Conservation (phyloP, 2,888 invertebrate genomes). For the Slavum lentiscoides region DNA sequence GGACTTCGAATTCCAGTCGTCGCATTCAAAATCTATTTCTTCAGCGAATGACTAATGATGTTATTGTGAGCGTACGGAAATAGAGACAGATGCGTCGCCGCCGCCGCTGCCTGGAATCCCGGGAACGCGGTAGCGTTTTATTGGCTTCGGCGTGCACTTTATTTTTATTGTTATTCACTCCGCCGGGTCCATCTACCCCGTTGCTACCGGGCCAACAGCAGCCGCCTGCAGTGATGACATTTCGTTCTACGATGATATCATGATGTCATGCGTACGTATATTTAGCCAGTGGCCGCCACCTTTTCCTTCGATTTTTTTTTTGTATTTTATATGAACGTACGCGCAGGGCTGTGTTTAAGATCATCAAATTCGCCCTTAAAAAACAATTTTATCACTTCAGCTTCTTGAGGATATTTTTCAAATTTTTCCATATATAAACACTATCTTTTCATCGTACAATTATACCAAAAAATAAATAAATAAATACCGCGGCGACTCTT, state of each 20-base stretch:
- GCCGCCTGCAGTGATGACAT: constrained; percentile 3
- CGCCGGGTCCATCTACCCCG: neutral
- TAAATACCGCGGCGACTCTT: too few relatives aligned
- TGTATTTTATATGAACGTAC: too few relatives aligned
- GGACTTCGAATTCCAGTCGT: too few relatives aligned
- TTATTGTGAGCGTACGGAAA: constrained; percentile 46
- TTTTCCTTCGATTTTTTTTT: neutral
- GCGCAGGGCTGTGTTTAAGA: too few relatives aligned
- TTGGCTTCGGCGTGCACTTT: constrained; percentile 21
- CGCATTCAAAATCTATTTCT: constrained; percentile 38
- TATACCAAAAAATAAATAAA: too few relatives aligned
- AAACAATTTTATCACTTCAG: too few relatives aligned
- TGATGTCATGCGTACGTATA: neutral
- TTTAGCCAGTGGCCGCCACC: constrained; percentile 2
- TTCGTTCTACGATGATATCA: neutral
- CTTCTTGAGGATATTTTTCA: too few relatives aligned
- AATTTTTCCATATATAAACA: too few relatives aligned
- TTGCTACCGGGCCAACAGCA: neutral
- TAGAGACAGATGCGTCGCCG: constrained; percentile 34
- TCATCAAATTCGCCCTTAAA: too few relatives aligned
- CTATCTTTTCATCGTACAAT: too few relatives aligned
- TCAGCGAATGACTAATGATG: constrained; percentile 44
- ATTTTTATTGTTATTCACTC: constrained; percentile 13
- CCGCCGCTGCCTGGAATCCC: constrained; percentile 32
- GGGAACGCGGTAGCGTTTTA: constrained; percentile 25